Evolutionary conservation across 2,113 vertebrate species (phyloP), one percentile per base, ranked within the genome.

Genomic region (Nycticorax nycticorax): DNA sequence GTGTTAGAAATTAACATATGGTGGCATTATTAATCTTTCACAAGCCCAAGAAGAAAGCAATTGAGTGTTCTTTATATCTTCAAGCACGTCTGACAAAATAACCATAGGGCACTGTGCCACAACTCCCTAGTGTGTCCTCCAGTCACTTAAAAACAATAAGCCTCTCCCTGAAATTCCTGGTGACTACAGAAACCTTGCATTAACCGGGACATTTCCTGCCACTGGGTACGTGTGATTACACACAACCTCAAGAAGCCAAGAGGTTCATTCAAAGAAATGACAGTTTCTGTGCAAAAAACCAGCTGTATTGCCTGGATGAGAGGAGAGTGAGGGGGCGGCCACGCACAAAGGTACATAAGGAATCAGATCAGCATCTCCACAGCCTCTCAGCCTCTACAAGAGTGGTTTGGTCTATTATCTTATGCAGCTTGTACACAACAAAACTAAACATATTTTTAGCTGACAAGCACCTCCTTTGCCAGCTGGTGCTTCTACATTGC

Each of bases 101-200:
- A 32, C 10, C 0, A 0, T 2, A 22, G 19, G 41, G 26, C 20
- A 30, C 6, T 3, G 14, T 27, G 43, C n/a, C 76, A 41, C 26
- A 17, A 0, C 1, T 26, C 53, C 53, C 17, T 10, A 5, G 14
- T 0, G 0, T 11, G 43, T 43, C 71, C 33, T 81, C 33, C 32
- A 16, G 28, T 10, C 39, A 47, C 6, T 18, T 20, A 37, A 68
- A 72, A 85, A 8, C 60, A 33, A 6, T 10, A n/a, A 3, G 7
- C 5, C 23, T 62, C 11, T 8, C 35, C 30, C 47, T 32, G 16
- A 71, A 55, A 13, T 27, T 66, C 28, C 74, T 71, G 41, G 18
- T 35, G 55, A 22, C 56, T 75, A 47, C 45, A 78, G 60, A 85
- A 41, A 48, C 20, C 13, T 52, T 64, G 7, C 35, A 39, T 19